phyloP scores from a whole-genome alignment of 2,113 vertebrate species.

The Thalassoma bifasciatum region DNA sequence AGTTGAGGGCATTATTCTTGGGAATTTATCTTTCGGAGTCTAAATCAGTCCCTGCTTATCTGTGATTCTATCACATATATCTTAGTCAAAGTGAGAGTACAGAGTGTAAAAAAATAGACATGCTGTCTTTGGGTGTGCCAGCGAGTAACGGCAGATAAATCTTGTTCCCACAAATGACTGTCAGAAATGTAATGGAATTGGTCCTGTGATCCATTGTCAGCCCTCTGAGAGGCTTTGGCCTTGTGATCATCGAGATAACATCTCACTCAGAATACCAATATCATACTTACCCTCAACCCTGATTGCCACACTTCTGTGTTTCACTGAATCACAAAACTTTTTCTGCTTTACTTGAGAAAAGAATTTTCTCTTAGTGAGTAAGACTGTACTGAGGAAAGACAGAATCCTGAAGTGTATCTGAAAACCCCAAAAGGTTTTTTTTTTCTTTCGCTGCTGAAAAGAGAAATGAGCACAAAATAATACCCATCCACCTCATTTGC shows the following conservation, averaged over 20 bases:
- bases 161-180: constrained; percentile 47
- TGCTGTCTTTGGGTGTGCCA: constrained; percentile 14
- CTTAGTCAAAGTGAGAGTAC: constrained; percentile 30
- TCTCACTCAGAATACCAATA: constrained; percentile 66
- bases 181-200: constrained; percentile 64
- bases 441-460: constrained; percentile 57
- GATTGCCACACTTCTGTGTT: constrained; percentile 39
- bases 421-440: constrained; percentile 51
- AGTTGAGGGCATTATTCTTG: neutral
- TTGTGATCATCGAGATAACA: constrained; percentile 58
- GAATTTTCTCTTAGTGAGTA: neutral
- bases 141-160: constrained; percentile 57
- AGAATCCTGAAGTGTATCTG: constrained; percentile 43
- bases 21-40: neutral
- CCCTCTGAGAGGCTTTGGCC: constrained; percentile 55
- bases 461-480: constrained; percentile 35
- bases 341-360: neutral
- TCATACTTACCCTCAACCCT: constrained; percentile 39
- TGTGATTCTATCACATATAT: constrained; percentile 28
- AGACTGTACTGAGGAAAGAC: constrained; percentile 8
- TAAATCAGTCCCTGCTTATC: constrained; percentile 27
- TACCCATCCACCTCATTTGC: constrained; percentile 58
- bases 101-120: constrained; percentile 31
- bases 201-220: constrained; percentile 65
- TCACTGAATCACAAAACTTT: constrained; percentile 32